phyloP scores from a whole-genome alignment of 2,113 vertebrate species.

The Noctilio leporinus region DNA sequence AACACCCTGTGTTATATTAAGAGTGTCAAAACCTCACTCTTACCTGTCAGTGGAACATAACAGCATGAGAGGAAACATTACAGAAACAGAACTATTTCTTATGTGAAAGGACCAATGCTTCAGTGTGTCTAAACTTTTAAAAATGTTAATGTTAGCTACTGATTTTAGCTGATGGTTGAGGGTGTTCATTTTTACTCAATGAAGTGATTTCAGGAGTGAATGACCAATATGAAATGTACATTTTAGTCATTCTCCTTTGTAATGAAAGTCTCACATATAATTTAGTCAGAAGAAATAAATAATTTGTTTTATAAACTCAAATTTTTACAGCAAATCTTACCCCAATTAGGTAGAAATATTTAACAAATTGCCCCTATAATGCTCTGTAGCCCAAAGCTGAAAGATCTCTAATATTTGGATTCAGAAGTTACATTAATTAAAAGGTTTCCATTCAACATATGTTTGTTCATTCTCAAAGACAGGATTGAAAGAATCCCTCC shows the following conservation, averaged over 20 bases:
- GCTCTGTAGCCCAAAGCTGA: not conserved
- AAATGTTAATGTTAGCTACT: not conserved
- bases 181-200: not conserved
- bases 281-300: not conserved
- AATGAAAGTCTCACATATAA: not conserved
- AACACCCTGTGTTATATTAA: slow-evolving; percentile 78
- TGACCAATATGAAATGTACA: not conserved
- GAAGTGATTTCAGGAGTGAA: not conserved
- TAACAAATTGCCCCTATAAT: not conserved
- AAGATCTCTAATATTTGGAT: not conserved
- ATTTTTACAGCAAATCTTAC: not conserved
- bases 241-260: not conserved
- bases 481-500: not conserved
- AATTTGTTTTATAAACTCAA: not conserved
- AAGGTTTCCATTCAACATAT: not conserved
- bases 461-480: not conserved
- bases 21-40: slow-evolving; percentile 77
- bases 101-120: slow-evolving; percentile 23
- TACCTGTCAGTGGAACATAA: slow-evolving; percentile 79
- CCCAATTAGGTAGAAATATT: not conserved
- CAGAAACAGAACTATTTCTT: slow-evolving; percentile 51
- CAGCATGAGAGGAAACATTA: slow-evolving; percentile 61
- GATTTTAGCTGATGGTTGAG: not conserved
- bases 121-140: not conserved
- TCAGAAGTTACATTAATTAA: not conserved